Evolutionary conservation across 2,113 vertebrate genomes (phyloP).

Genomic region (Athene noctua): DNA sequence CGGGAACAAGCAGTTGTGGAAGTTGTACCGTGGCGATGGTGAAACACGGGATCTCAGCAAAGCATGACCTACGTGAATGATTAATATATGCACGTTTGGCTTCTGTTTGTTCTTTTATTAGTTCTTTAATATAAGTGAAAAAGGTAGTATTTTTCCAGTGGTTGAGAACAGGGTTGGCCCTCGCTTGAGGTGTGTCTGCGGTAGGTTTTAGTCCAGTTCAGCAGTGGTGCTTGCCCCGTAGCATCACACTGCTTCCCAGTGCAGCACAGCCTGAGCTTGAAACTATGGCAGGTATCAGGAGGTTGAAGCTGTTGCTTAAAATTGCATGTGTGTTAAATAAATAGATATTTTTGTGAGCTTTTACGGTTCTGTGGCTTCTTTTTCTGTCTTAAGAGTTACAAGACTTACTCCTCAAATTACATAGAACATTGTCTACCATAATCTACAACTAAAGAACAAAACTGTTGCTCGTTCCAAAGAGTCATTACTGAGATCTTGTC

Average conservation of each 20-base stretch:
- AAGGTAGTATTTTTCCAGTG: not conserved
- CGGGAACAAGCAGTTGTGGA: not conserved
- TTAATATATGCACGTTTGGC: not conserved
- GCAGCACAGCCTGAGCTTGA: not conserved
- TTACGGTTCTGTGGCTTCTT: not conserved
- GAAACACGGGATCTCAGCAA: not conserved
- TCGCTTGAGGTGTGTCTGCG: not conserved
- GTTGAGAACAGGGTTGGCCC: not conserved
- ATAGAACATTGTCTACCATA: not conserved
- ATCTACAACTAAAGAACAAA: not conserved
- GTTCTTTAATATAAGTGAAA: not conserved
- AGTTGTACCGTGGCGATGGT: not conserved
- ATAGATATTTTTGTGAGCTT: not conserved
- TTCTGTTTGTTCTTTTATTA: not conserved
- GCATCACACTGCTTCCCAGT: not conserved
- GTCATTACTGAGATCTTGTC: not conserved
- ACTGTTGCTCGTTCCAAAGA: not conserved
- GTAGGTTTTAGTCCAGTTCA: not conserved
- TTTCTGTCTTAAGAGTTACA: not conserved
- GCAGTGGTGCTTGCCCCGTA: accelerated
- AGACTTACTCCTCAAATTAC: not conserved
- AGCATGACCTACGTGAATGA: not conserved
- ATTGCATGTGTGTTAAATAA: not conserved
- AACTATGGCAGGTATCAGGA: not conserved
- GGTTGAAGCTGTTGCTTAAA: not conserved